Evolutionary conservation across 2,888 invertebrate genomes (phyloP).

Genomic region (Athalia rosae): DNA sequence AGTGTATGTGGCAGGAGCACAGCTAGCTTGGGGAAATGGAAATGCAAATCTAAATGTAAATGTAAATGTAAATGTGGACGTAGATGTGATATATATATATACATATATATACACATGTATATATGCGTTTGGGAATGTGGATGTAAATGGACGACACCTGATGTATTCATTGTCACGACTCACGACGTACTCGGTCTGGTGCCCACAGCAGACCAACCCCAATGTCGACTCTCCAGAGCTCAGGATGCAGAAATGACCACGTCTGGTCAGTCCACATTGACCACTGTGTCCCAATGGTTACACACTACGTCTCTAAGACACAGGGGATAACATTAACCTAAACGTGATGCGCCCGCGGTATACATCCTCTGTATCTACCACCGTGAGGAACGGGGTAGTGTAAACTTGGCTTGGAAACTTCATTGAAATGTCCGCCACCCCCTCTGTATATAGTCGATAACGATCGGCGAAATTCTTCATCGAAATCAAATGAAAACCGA

Average conservation of each 20-base stretch:
- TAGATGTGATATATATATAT: slow-evolving; percentile 6
- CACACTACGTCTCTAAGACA: slow-evolving; percentile 28
- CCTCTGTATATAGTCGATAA: too few species aligned
- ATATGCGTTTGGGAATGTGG: slow-evolving; percentile 35
- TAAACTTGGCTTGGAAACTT: too few species aligned
- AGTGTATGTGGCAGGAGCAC: not conserved
- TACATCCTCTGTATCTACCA: not conserved
- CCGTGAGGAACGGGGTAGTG: not conserved
- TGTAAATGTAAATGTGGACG: slow-evolving; percentile 40
- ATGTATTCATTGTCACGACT: slow-evolving; percentile 43
- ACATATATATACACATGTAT: slow-evolving; percentile 40
- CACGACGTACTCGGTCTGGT: slow-evolving; percentile 38
- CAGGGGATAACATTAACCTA: not conserved
- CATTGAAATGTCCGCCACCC: too few species aligned
- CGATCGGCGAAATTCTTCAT: not conserved
- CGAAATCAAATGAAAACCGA: not conserved
- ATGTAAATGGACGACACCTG: slow-evolving; percentile 36
- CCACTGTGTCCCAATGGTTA: slow-evolving; percentile 2
- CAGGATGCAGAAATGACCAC: not conserved
- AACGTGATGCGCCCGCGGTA: not conserved
- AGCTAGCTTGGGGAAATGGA: slow-evolving; percentile 22
- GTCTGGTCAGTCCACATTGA: slow-evolving; percentile 34
- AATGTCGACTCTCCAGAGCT: slow-evolving; percentile 20
- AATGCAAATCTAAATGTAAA: slow-evolving; percentile 43
- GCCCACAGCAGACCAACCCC: slow-evolving; percentile 16